Conservation (phyloP, 2,888 invertebrate species). For the Hirtodrosophila cameraria region DNA sequence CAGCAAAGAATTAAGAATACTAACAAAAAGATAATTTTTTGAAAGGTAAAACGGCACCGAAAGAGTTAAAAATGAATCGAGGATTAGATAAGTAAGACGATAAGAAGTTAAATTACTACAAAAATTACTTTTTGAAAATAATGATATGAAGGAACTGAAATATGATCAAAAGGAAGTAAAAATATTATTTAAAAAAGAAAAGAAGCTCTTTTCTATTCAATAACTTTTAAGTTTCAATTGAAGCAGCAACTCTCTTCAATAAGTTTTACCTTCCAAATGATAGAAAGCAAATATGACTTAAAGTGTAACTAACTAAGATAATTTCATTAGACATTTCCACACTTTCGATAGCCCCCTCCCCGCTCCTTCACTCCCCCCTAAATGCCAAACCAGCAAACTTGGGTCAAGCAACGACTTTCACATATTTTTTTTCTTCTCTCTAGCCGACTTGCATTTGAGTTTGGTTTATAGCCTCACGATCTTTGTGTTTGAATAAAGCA, state of each 20-base stretch:
- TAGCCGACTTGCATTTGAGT: conserved; percentile 23
- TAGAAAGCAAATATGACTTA: neutral
- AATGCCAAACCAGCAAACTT: conserved; percentile 22
- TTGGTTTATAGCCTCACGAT: conserved; percentile 61
- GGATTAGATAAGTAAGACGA: too few relatives aligned
- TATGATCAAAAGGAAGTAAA: too few relatives aligned
- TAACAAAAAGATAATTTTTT: neutral
- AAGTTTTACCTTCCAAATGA: too few relatives aligned
- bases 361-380: conserved; percentile 24
- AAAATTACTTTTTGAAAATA: too few relatives aligned
- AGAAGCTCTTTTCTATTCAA: too few relatives aligned
- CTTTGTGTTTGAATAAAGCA: conserved; percentile 51
- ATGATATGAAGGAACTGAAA: too few relatives aligned
- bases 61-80: too few relatives aligned
- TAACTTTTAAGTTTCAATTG: too few relatives aligned
- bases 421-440: conserved; percentile 46
- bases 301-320: conserved; percentile 11
- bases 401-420: conserved; percentile 48
- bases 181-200: too few relatives aligned
- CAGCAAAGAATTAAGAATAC: neutral
- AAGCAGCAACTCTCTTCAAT: too few relatives aligned
- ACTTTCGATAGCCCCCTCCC: too few relatives aligned
- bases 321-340: conserved; percentile 42
- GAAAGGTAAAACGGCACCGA: neutral
- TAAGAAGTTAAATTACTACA: too few relatives aligned